phyloP scores from a whole-genome alignment of 2,797 vertebrate genomes.

The Tamandua tetradactyla region DNA sequence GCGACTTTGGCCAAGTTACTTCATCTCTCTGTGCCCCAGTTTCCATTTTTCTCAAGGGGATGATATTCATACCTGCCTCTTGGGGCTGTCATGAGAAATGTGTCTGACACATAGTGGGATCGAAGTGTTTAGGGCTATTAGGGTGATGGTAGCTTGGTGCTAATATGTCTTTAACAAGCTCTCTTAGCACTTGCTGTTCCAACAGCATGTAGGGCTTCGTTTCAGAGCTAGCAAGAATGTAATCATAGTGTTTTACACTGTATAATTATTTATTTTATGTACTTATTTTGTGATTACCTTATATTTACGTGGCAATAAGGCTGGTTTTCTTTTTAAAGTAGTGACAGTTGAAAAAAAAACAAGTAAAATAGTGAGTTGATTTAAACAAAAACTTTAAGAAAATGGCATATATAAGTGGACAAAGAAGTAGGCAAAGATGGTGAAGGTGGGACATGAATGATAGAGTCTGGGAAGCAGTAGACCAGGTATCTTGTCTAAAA shows the following conservation, averaged over 20 bases:
- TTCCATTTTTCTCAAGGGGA: neutral
- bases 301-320: constrained; percentile 13
- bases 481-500: neutral
- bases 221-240: neutral
- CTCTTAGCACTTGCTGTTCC: neutral
- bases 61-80: neutral
- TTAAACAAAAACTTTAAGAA: constrained; percentile 12
- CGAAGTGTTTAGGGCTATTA: neutral
- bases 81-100: neutral
- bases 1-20: neutral
- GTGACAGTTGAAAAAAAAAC: neutral
- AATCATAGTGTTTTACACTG: neutral
- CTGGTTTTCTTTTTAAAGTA: neutral
- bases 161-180: neutral
- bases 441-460: neutral
- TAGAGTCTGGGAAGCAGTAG: neutral
- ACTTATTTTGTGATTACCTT: constrained; percentile 36
- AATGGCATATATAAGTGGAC: neutral
- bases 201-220: neutral
- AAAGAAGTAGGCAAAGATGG: neutral
- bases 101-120: neutral
- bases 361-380: no score
- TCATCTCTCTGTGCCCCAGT: neutral
- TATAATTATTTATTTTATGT: neutral
- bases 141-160: neutral